These are phyloP conservation scores for Gnathonemus echidnorhynchus DNA, from an alignment of 2,113 vertebrate species.

Conservation along the genomic window DNA sequence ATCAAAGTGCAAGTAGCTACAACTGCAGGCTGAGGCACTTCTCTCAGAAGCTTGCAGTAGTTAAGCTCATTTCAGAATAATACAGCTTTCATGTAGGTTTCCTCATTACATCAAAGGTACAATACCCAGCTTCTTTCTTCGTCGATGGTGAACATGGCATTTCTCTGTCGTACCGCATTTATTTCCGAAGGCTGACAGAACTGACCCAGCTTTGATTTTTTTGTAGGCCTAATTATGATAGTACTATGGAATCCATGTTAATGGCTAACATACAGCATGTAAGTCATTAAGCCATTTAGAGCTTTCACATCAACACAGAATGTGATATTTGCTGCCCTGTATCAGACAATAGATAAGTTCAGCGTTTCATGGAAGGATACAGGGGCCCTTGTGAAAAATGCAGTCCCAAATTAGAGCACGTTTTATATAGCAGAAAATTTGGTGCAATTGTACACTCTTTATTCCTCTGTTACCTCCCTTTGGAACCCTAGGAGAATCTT, in stretches of 20 bases:
- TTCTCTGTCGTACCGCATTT: background rate
- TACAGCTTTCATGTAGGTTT: background rate
- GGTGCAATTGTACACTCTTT: background rate
- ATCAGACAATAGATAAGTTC: background rate
- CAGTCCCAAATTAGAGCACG: background rate
- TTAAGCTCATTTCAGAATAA: background rate
- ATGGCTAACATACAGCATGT: background rate
- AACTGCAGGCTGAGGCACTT: background rate
- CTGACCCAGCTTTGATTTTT: background rate
- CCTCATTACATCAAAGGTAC: constrained; percentile 3
- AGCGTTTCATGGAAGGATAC: background rate
- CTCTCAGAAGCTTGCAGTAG: background rate
- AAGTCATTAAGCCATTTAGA: background rate
- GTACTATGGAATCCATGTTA: background rate
- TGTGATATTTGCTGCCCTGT: background rate
- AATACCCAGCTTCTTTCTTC: background rate
- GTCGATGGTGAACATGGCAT: background rate
- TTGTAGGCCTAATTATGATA: background rate
- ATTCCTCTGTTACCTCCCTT: background rate
- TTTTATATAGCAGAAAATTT: background rate
- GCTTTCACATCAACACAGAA: background rate
- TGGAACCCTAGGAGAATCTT: background rate
- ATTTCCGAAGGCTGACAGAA: background rate
- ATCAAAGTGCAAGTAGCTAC: background rate
- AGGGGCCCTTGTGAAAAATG: background rate